Evolutionary conservation across 1,140 invertebrate species (phyloP).

Genomic region (Micrasema longulum): DNA sequence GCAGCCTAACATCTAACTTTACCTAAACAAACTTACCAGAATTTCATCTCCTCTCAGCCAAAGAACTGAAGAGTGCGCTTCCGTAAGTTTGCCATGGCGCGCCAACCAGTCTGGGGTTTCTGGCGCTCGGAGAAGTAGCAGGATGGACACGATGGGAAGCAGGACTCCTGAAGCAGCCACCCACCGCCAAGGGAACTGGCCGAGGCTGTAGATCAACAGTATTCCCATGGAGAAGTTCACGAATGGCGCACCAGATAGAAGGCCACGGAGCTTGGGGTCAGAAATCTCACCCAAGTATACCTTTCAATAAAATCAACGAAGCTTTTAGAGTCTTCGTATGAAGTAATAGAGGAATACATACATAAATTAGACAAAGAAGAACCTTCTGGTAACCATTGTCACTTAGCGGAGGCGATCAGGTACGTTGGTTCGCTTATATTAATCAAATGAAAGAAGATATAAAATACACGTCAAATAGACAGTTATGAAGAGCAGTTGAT

Average conservation of each 20-base stretch:
- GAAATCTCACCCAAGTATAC: constrained; percentile 79
- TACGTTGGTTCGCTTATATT: too few relatives aligned
- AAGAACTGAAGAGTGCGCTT: constrained; percentile 73
- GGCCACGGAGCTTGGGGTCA: constrained; percentile 74
- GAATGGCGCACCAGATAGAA: constrained; percentile 74
- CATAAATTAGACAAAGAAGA: too few relatives aligned
- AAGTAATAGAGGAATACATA: too few relatives aligned
- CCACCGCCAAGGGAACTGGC: constrained; percentile 73
- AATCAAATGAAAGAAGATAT: too few relatives aligned
- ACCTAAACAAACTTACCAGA: too few relatives aligned
- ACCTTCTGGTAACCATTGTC: too few relatives aligned
- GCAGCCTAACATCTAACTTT: too few relatives aligned
- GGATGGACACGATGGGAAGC: constrained; percentile 70
- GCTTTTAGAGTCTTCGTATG: background rate
- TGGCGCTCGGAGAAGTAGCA: constrained; percentile 73
- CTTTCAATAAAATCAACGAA: constrained; percentile 59
- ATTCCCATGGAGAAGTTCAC: constrained; percentile 80
- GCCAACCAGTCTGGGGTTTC: constrained; percentile 81
- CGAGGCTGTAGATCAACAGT: constrained; percentile 76
- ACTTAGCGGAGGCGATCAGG: too few relatives aligned
- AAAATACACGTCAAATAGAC: too few relatives aligned
- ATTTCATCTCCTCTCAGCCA: constrained; percentile 75
- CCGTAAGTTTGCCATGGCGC: constrained; percentile 69
- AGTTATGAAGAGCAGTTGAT: too few relatives aligned
- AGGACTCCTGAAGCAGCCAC: constrained; percentile 74